Evolutionary conservation across 2,797 vertebrate species (phyloP), one percentile per base, ranked within the genome.

Genomic region (Gypaetus barbatus): DNA sequence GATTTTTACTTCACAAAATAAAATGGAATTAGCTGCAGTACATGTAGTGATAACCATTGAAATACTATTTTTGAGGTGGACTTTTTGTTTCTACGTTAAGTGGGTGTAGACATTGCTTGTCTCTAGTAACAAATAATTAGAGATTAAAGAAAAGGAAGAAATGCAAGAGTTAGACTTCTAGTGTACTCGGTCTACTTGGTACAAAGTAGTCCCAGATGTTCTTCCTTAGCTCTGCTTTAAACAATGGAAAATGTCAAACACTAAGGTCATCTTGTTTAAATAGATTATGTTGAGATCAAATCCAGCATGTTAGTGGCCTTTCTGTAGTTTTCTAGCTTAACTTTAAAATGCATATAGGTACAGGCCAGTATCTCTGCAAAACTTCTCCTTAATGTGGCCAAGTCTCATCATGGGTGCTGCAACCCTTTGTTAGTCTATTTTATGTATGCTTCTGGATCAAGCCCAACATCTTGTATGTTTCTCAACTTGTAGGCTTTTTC

Each of bases 201-300:
- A 76, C 65, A 76, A 19, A 93, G 57, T 75, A 84, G 58, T 94
- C 80, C 69, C 88, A 95, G 88, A 81, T 95, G 83, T 88, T 94
- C 41, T 81, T 88, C 35, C 46, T 87, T 88, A 75, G 41, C 52
- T 91, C 37, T 78, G 73, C 75, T 94, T 93, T 65, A 91, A 95
- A 96, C 87, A 88, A 88, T 90, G 61, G 65, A 86, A 94, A 35
- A 63, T 61, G 61, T 90, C 80, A 91, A 71, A 79, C 71, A 52
- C 27, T 30, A 81, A 84, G 79, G 90, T 95, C 69, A 46, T 84
- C 57, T 79, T 88, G 69, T 81, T 93, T 56, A 93, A 94, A 65
- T 78, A 61, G 39, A 51, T 79, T 51, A 65, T 48, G 18, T 13
- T 73, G 75, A 87, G 74, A 37, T 81, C 17, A 73, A 89, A 82